Evolutionary conservation across 2,113 vertebrate genomes (phyloP).

Genomic region (Podarcis raffonei): DNA sequence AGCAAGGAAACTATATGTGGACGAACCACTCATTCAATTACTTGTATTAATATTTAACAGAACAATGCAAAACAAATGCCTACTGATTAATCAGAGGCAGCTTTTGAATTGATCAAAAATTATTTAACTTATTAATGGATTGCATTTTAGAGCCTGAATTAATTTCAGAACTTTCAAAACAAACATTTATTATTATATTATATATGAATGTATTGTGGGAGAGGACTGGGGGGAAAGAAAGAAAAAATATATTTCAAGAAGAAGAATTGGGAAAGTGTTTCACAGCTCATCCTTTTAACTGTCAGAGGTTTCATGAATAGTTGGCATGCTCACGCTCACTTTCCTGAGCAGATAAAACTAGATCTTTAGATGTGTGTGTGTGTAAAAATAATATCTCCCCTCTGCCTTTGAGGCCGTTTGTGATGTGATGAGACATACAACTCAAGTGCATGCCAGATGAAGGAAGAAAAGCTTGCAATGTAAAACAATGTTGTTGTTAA

Average conservation of each 20-base stretch:
- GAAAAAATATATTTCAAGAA: not conserved
- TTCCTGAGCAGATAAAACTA: conserved; percentile 12
- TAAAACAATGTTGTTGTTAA: conserved; percentile 19
- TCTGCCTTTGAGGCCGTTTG: conserved; percentile 15
- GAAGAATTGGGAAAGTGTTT: not conserved
- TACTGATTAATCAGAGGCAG: not conserved
- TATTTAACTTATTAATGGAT: not conserved
- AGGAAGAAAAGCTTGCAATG: not conserved
- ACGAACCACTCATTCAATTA: not conserved
- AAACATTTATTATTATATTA: not conserved
- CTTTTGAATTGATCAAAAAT: not conserved
- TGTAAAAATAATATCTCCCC: too few species aligned
- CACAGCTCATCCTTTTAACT: not conserved
- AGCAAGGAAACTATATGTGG: not conserved
- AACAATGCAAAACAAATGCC: not conserved
- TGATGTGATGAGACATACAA: conserved; percentile 15
- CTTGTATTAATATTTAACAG: not conserved
- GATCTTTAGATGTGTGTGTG: not conserved
- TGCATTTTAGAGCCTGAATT: not conserved
- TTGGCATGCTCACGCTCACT: not conserved
- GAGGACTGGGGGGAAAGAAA: not conserved
- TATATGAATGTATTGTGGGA: not conserved
- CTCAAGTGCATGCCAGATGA: conserved; percentile 2
- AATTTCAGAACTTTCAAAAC: not conserved
- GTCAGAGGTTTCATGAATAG: not conserved